Evolutionary conservation across 2,113 vertebrate genomes (phyloP).

Genomic region (Mesoclemmys tuberculata): DNA sequence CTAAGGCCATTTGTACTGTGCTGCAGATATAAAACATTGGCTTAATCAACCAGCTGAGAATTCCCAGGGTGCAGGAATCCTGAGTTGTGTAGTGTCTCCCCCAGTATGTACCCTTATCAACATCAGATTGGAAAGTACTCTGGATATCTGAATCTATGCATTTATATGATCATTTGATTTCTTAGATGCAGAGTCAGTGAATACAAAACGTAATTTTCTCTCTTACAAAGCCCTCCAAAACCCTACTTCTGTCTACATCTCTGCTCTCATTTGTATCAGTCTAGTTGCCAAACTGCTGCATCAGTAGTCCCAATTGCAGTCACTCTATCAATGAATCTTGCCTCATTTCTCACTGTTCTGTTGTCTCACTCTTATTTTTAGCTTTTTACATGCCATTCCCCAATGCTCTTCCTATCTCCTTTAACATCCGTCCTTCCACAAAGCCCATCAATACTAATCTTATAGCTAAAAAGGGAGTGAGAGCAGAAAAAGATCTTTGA

Average conservation of each 20-base stretch:
- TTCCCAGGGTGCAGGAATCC: background rate
- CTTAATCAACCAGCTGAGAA: background rate
- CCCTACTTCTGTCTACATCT: background rate
- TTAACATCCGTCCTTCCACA: background rate
- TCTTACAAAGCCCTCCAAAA: background rate
- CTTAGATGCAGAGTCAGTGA: background rate
- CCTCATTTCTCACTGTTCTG: background rate
- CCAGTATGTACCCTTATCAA: background rate
- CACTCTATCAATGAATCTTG: background rate
- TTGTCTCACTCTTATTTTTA: background rate
- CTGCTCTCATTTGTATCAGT: no score
- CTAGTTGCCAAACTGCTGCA: no score
- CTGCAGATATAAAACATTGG: background rate
- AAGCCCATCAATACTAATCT: background rate
- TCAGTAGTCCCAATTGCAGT: background rate
- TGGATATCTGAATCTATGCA: background rate
- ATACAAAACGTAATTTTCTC: background rate
- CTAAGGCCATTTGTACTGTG: background rate
- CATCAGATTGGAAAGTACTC: background rate
- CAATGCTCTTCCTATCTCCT: background rate
- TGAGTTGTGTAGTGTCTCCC: background rate
- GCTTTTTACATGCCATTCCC: background rate
- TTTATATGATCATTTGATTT: background rate
- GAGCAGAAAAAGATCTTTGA: background rate
- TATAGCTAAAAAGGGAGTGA: background rate